phyloP scores from a whole-genome alignment of 1,140 invertebrate genomes.

The Tetranychus urticae region DNA sequence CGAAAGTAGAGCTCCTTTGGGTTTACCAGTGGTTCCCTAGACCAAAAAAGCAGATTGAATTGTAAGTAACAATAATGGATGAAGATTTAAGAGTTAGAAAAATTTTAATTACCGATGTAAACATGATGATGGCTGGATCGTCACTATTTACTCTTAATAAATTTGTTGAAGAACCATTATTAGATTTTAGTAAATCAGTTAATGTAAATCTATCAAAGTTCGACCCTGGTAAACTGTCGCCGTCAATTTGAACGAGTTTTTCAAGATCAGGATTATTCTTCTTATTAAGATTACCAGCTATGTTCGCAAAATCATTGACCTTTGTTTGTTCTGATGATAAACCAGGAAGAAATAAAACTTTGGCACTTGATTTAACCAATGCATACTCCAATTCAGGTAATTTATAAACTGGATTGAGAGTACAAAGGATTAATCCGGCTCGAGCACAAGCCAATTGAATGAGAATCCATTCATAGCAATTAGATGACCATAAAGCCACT shows the following conservation, averaged over 20 bases:
- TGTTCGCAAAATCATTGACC: conserved; percentile 5
- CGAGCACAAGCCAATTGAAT: conserved; percentile 8
- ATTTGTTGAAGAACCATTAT: too few species aligned
- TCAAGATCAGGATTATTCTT: background rate
- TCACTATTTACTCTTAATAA: background rate
- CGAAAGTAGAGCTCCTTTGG: conserved; percentile 61
- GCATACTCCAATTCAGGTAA: conserved; percentile 8
- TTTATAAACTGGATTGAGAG: conserved; percentile 10
- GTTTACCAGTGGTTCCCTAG: conserved; percentile 51
- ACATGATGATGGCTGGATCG: conserved; percentile 10
- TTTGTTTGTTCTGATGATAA: conserved; percentile 2
- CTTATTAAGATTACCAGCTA: background rate
- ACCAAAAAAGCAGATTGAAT: background rate
- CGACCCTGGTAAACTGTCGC: background rate
- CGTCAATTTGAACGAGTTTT: background rate
- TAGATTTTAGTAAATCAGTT: too few species aligned
- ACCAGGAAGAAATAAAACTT: conserved; percentile 9
- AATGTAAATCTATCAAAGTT: background rate
- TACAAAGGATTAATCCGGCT: conserved; percentile 5
- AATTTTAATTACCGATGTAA: conserved; percentile 1
- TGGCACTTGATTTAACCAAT: conserved; percentile 4
- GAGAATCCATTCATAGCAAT: conserved; percentile 8
- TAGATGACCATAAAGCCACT: conserved; percentile 8
- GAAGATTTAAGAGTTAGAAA: background rate
- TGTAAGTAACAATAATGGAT: background rate